Evolutionary conservation across 2,113 vertebrate species (phyloP).

Genomic region (Mobula hypostoma): DNA sequence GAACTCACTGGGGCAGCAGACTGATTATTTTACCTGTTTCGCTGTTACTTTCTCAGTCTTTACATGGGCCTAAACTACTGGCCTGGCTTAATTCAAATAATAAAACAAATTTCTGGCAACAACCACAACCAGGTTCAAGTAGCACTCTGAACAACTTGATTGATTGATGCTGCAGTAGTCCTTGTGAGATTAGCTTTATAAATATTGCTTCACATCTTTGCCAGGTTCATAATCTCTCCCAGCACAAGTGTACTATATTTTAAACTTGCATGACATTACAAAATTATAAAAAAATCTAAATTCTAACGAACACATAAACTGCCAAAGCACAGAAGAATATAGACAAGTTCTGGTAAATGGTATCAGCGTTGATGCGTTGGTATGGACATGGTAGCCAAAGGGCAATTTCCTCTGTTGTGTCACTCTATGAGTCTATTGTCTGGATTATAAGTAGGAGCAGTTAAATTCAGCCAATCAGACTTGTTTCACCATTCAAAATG

Average conservation of each 20-base stretch:
- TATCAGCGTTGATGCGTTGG: too few species aligned
- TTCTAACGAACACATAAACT: too few species aligned
- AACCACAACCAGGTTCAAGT: background rate
- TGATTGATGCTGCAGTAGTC: background rate
- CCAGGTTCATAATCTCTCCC: slow-evolving; percentile 18
- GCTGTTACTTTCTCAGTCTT: too few species aligned
- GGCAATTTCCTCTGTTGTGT: too few species aligned
- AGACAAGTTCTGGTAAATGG: too few species aligned
- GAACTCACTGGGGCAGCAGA: background rate
- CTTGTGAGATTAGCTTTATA: slow-evolving; percentile 5
- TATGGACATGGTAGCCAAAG: too few species aligned
- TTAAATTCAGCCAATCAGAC: too few species aligned
- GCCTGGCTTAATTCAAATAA: background rate
- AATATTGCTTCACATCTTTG: slow-evolving; percentile 17
- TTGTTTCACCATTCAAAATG: too few species aligned
- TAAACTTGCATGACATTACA: background rate
- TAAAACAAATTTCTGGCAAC: background rate
- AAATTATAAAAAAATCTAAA: background rate
- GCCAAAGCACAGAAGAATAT: too few species aligned
- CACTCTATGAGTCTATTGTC: too few species aligned
- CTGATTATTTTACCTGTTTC: background rate
- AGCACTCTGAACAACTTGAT: background rate
- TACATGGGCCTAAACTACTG: background rate
- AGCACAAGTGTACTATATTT: background rate
- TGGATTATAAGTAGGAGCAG: too few species aligned